A percentile compares a stretch with the other conserved stretches of the same genome.
phyloP scores from a whole-genome alignment of 2,797 vertebrate species.

The Onychomys torridus region DNA sequence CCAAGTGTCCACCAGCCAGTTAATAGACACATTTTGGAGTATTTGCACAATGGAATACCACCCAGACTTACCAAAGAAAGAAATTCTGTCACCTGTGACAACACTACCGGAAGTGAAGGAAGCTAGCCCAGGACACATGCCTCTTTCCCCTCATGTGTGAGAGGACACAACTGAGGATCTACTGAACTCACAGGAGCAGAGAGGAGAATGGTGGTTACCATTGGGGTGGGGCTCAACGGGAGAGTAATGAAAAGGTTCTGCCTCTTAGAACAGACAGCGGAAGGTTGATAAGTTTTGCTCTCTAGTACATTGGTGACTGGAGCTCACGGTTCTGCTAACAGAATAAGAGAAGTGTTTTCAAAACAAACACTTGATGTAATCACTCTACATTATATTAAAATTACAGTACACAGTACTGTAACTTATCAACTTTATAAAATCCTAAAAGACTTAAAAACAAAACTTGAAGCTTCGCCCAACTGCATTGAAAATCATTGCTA shows the following conservation, averaged over 20 bases:
- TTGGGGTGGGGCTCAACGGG: rapidly evolving
- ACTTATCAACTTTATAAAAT: background rate
- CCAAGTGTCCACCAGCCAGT: background rate
- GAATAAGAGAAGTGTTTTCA: background rate
- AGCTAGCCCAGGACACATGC: no score
- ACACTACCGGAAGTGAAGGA: background rate
- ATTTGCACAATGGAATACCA: background rate
- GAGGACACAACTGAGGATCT: background rate
- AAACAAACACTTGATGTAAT: background rate
- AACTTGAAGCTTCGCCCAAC: conserved; percentile 26
- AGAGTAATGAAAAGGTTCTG: background rate
- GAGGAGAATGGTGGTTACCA: background rate
- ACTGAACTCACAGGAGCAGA: background rate
- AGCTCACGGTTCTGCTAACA: background rate
- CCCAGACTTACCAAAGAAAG: background rate
- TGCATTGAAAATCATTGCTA: background rate
- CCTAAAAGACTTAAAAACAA: background rate
- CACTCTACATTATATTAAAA: background rate
- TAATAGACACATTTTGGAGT: background rate
- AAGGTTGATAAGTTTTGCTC: background rate
- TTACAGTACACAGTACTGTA: background rate
- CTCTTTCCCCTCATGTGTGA: background rate
- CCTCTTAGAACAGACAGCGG: no score
- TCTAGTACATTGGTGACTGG: background rate
- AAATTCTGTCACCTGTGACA: background rate